Evolutionary conservation across 2,888 invertebrate genomes (phyloP).

Genomic region (Drosophila prostipennis): DNA sequence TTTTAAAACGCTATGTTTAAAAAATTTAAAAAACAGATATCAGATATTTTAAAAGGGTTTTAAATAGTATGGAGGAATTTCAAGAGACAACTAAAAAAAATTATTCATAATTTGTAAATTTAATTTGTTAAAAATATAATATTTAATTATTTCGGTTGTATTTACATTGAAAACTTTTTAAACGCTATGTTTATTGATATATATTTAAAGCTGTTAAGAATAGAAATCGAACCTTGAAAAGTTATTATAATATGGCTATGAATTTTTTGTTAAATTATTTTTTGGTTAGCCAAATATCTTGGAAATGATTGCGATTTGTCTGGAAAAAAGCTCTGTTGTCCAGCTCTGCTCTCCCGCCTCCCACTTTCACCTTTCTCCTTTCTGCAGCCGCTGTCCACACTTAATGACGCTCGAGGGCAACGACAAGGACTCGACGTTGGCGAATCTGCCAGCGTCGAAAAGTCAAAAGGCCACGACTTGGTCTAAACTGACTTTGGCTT

Average conservation of each 20-base stretch:
- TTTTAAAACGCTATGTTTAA: too few relatives aligned
- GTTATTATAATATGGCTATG: not conserved
- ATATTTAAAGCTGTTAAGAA: too few relatives aligned
- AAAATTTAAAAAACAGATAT: too few relatives aligned
- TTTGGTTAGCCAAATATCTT: not conserved
- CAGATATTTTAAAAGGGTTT: too few relatives aligned
- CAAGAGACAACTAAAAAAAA: too few relatives aligned
- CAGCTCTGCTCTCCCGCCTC: conserved; percentile 7
- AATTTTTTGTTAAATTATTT: not conserved
- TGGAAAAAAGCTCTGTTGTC: conserved; percentile 19
- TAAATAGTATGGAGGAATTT: too few relatives aligned
- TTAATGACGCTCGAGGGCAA: conserved; percentile 75
- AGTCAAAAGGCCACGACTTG: conserved; percentile 76
- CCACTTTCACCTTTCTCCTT: conserved; percentile 6
- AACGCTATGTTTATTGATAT: too few relatives aligned
- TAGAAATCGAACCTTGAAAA: not conserved
- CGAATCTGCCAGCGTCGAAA: conserved; percentile 47
- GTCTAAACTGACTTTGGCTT: conserved; percentile 71
- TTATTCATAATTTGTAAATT: too few relatives aligned
- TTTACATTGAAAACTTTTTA: too few relatives aligned
- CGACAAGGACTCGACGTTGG: conserved; percentile 56
- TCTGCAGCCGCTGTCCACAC: conserved; percentile 35
- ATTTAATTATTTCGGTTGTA: too few relatives aligned
- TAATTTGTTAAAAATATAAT: too few relatives aligned
- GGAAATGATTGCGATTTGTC: not conserved